A percentile compares a stretch with the other conserved stretches of the same genome.
These are phyloP conservation scores for Calliopsis andreniformis DNA, from an alignment of 1,140 invertebrate genomes.

Conservation along the genomic window DNA sequence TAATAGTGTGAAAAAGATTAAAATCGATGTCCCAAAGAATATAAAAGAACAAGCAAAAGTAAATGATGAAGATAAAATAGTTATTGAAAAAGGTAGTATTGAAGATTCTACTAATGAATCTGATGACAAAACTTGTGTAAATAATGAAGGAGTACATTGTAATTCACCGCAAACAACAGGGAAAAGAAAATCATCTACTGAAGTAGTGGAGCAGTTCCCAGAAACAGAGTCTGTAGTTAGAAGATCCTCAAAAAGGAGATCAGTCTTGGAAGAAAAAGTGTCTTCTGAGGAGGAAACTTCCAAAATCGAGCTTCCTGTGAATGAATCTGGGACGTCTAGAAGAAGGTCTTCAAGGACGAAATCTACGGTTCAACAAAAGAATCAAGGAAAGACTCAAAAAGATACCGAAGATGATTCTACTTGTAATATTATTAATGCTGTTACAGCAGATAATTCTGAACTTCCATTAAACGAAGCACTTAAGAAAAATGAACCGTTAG, in stretches of 20 bases:
- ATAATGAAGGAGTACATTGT: not conserved
- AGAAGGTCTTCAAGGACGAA: constrained; percentile 20
- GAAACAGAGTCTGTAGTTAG: not conserved
- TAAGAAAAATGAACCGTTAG: not conserved
- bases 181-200: not conserved
- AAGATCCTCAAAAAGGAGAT: constrained; percentile 14
- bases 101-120: not conserved
- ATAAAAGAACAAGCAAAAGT: not conserved
- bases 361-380: not conserved
- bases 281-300: not conserved
- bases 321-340: not conserved
- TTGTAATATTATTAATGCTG: no score
- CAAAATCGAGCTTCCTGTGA: not conserved
- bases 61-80: not conserved
- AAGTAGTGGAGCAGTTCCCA: not conserved
- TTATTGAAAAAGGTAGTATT: not conserved
- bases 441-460: not conserved
- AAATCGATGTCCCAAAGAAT: not conserved
- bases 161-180: not conserved
- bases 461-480: not conserved
- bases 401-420: not conserved
- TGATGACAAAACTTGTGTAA: not conserved
- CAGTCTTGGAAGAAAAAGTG: not conserved
- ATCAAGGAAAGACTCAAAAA: not conserved
- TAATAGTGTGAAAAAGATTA: not conserved